These are phyloP conservation scores for Eublepharis macularius DNA, from an alignment of 2,113 vertebrate genomes.

Conservation along the genomic window DNA sequence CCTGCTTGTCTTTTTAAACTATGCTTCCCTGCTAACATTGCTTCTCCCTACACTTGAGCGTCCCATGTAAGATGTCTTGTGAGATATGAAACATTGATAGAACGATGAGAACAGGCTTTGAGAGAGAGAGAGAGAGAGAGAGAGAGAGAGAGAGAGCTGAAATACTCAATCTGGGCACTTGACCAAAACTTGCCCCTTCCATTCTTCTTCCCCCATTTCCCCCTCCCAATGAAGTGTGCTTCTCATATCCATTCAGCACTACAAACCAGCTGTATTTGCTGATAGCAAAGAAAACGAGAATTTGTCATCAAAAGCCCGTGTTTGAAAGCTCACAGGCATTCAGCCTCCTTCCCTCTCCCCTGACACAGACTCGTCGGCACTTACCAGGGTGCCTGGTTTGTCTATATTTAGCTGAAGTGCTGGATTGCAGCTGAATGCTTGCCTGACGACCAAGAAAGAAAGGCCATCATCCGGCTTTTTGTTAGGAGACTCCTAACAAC, in stretches of 20 bases:
- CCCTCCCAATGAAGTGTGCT: background rate
- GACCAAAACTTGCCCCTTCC: background rate
- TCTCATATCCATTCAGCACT: background rate
- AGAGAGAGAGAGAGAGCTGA: too few species aligned
- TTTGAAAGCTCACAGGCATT: conserved; percentile 19
- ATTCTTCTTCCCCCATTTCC: background rate
- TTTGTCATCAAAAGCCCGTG: conserved; percentile 15
- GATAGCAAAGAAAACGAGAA: background rate
- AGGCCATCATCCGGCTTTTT: background rate
- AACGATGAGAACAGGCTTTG: too few species aligned
- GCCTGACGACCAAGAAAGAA: background rate
- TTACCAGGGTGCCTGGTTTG: background rate
- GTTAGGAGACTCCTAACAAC: conserved; percentile 2
- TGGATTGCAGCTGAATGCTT: background rate
- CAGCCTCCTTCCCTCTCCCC: background rate
- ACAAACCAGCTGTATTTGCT: background rate
- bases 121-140: too few species aligned
- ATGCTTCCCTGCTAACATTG: too few species aligned
- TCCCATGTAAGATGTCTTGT: too few species aligned
- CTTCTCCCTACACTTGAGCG: too few species aligned
- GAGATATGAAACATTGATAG: too few species aligned
- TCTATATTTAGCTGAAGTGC: background rate
- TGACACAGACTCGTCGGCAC: background rate
- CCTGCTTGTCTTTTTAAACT: too few species aligned
- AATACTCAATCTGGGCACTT: too few species aligned